Evolutionary conservation across 2,113 vertebrate species (phyloP).

Genomic region (Chamaetylas fuelleborni): DNA sequence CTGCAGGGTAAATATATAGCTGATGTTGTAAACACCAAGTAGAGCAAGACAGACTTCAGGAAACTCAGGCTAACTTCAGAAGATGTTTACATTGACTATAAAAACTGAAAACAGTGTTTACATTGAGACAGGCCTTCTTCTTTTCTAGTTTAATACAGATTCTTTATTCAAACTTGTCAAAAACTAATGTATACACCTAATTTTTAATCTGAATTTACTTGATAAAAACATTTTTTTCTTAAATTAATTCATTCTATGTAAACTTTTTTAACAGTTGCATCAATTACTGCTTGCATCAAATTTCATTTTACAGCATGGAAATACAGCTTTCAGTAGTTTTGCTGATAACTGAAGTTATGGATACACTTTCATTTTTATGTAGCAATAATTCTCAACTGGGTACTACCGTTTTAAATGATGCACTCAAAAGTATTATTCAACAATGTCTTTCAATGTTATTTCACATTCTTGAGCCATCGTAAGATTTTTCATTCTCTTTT

Average conservation of each 20-base stretch:
- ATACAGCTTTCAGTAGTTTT: neutral
- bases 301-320: neutral
- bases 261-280: neutral
- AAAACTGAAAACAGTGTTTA: conserved; percentile 11
- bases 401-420: neutral
- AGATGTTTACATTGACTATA: conserved; percentile 16
- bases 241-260: neutral
- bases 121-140: neutral
- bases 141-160: neutral
- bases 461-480: neutral
- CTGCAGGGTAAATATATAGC: conserved; percentile 33
- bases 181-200: neutral
- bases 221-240: neutral
- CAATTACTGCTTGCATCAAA: neutral
- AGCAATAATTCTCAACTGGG: neutral
- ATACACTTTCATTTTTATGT: neutral
- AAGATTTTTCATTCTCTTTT: neutral
- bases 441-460: neutral
- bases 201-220: neutral
- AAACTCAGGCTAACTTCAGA: conserved; percentile 29
- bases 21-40: conserved; percentile 14
- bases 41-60: neutral
- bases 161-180: neutral
- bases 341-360: neutral
- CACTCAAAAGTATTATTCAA: neutral